Conservation (phyloP, 2,888 invertebrate genomes). For the Brenthis ino region DNA sequence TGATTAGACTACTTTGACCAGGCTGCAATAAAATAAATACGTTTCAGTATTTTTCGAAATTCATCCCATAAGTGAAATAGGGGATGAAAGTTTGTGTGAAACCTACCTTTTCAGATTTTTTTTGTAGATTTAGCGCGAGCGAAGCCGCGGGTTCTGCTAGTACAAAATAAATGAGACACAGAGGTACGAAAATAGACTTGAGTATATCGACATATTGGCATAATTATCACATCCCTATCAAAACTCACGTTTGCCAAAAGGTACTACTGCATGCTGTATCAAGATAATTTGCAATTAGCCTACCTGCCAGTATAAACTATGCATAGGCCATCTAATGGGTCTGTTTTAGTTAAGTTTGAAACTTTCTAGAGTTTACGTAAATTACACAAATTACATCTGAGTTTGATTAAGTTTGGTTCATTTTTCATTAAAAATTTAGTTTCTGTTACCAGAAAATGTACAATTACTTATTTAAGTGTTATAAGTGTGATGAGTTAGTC, state of each 20-base stretch:
- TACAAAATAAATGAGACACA: no score
- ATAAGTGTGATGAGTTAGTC: no score
- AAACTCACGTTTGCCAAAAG: conserved; percentile 54
- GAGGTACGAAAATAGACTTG: no score
- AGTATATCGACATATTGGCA: conserved; percentile 19
- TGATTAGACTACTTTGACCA: no score
- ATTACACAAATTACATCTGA: neutral
- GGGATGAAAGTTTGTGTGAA: no score
- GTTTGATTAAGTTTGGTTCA: neutral
- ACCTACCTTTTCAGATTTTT: no score
- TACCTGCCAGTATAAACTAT: conserved; percentile 56
- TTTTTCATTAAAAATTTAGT: neutral
- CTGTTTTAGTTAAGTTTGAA: neutral
- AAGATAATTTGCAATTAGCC: conserved; percentile 66
- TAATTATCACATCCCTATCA: conserved; percentile 46
- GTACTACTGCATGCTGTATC: conserved; percentile 54
- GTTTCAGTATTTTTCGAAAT: no score
- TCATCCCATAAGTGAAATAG: no score
- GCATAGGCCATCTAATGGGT: conserved; percentile 43
- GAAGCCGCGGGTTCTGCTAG: no score
- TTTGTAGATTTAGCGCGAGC: no score
- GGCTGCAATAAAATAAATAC: no score
- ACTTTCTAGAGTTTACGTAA: neutral
- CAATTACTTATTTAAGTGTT: no score
- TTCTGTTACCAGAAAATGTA: neutral